Evolutionary conservation across 1,140 invertebrate species (phyloP), one percentile per base, ranked within the genome.

Genomic region (Drosophila tani): DNA sequence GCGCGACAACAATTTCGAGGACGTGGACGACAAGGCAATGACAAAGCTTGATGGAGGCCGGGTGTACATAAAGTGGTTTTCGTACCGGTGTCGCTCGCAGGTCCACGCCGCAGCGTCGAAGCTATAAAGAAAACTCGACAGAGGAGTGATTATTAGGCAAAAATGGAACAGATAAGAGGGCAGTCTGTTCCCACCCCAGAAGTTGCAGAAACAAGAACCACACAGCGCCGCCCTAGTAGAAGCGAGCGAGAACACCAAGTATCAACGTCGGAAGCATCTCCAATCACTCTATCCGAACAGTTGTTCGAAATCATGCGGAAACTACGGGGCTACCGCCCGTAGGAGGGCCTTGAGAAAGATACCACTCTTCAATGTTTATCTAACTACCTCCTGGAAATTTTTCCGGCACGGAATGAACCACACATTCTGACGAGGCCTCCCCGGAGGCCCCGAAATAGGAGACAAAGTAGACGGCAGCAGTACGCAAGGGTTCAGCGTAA

Each of bases 71-170:
- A n/a, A n/a, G n/a, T n/a, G n/a, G n/a, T n/a, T n/a, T n/a, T n/a
- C n/a, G n/a, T n/a, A n/a, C n/a, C n/a, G n/a, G n/a, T n/a, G n/a
- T n/a, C n/a, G n/a, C n/a, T n/a, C n/a, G n/a, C n/a, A n/a, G n/a
- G n/a, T n/a, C n/a, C n/a, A n/a, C n/a, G n/a, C 67, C 67, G 57
- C 32, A 70, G 67, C 29, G 46, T 46, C 57, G 41, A 69, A 11
- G 41, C 32, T 14, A 67, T 67, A 6, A 53, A 45, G n/a, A 43
- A 50, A 12, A 43, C 19, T 69, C 57, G 66, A 45, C 32, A 69
- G 46, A 60, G 49, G 58, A 41, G 32, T 55, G 29, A 15, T 7
- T 62, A 55, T 17, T 62, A 69, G 38, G 47, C 57, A 19, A 62
- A 51, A 62, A 32, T 59, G 41, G 57, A 59, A 21, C 29, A 60